A percentile compares a stretch with the other conserved stretches of the same genome.
Conservation (phyloP, 2,888 invertebrate species). For the Siphonodentalium dalli region DNA sequence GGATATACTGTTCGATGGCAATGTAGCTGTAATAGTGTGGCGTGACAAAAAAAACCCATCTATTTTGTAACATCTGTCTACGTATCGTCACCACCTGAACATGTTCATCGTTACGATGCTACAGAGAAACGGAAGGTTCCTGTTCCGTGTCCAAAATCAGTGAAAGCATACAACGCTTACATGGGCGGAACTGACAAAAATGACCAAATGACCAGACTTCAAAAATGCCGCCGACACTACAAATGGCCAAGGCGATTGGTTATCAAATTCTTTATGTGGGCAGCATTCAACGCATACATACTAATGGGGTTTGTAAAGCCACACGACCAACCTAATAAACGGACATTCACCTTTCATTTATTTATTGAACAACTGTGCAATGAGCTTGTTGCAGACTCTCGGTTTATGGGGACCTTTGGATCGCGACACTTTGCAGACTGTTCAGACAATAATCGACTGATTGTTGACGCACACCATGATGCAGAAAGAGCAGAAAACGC, state of each 20-base stretch:
- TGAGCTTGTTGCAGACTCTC: neutral
- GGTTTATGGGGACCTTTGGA: neutral
- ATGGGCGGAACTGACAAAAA: too few relatives aligned
- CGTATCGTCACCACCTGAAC: neutral
- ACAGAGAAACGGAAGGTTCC: slow-evolving; percentile 1
- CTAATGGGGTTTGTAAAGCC: slow-evolving; percentile 3
- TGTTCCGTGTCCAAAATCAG: slow-evolving; percentile 11
- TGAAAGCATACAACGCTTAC: slow-evolving; percentile 16
- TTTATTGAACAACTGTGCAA: slow-evolving; percentile 6
- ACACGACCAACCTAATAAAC: neutral
- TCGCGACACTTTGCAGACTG: neutral
- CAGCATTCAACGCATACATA: slow-evolving; percentile 10
- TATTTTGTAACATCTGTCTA: slow-evolving; percentile 2
- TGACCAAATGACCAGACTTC: slow-evolving; percentile 19
- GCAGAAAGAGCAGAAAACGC: neutral
- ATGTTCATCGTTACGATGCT: slow-evolving; percentile 1
- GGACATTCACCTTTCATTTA: neutral
- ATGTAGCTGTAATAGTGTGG: slow-evolving; percentile 21
- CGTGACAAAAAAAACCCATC: slow-evolving; percentile 20
- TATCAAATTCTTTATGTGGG: slow-evolving; percentile 26
- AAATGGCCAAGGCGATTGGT: slow-evolving; percentile 23
- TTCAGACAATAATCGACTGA: neutral
- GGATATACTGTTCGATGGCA: slow-evolving; percentile 9
- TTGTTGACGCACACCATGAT: neutral
- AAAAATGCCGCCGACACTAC: too few relatives aligned